Conservation (phyloP, 2,888 invertebrate genomes). For the Germaria angustata region DNA sequence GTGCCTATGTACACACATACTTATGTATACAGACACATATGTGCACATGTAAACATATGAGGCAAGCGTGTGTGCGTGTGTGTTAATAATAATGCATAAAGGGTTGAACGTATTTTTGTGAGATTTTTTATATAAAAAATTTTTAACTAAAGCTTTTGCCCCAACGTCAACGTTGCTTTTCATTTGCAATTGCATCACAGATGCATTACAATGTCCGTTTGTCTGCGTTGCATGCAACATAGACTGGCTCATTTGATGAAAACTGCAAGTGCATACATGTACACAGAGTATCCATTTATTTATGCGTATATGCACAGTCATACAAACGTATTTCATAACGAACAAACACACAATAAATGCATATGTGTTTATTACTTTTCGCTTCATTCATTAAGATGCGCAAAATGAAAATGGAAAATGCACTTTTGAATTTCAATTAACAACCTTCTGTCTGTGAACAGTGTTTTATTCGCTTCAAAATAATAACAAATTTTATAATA, state of each 20-base stretch:
- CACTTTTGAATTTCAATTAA: constrained; percentile 45
- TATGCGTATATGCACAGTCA: constrained; percentile 11
- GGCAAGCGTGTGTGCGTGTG: not conserved
- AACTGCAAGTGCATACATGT: not conserved
- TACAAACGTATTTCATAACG: not conserved
- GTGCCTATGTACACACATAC: not conserved
- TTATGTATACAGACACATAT: not conserved
- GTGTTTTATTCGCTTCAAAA: not conserved
- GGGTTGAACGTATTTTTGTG: constrained; percentile 12
- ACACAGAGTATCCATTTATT: not conserved
- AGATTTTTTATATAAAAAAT: constrained; percentile 42
- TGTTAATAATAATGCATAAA: constrained; percentile 14
- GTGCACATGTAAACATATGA: not conserved
- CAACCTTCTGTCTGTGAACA: constrained; percentile 15
- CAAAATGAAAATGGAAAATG: constrained; percentile 47
- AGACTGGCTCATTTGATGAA: constrained; percentile 28
- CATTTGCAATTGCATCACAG: constrained; percentile 33
- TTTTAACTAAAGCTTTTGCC: constrained; percentile 37
- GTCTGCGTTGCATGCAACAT: constrained; percentile 40
- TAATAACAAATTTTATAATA: no score
- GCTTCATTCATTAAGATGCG: constrained; percentile 31
- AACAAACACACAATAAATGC: not conserved
- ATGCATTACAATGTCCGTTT: constrained; percentile 21
- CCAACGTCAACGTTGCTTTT: constrained; percentile 43
- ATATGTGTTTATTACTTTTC: constrained; percentile 7